Percentiles rank a stretch among this genome's conserved stretches.
These are phyloP conservation scores for Bradysia coprophila DNA, from an alignment of 1,140 invertebrate genomes.

Conservation along the genomic window DNA sequence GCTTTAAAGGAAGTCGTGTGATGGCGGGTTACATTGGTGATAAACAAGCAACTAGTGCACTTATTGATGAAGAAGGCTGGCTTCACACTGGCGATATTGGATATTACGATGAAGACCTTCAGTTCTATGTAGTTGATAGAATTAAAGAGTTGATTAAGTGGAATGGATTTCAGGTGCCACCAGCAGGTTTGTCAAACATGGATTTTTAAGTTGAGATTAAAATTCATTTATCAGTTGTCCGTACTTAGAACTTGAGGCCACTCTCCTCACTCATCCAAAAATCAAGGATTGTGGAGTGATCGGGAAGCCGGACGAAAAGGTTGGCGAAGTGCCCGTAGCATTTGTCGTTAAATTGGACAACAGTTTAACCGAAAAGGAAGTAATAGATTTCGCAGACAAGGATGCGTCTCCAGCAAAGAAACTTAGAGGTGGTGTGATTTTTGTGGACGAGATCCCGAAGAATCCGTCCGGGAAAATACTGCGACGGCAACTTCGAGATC, in stretches of 20 bases:
- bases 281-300: constrained; percentile 57
- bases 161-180: too few species aligned
- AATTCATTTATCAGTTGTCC: constrained; percentile 51
- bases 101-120: too few species aligned
- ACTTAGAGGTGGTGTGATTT: constrained; percentile 40
- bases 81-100: too few species aligned
- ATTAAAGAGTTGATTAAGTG: too few species aligned
- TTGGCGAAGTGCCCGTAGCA: constrained; percentile 46
- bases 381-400: constrained; percentile 26
- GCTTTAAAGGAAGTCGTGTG: constrained; percentile 21
- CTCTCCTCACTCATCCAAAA: constrained; percentile 43
- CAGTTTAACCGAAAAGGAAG: constrained; percentile 21
- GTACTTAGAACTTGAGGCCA: constrained; percentile 59
- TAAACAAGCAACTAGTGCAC: constrained; percentile 26
- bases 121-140: too few species aligned
- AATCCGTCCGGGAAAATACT: constrained; percentile 47
- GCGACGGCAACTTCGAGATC: too few species aligned
- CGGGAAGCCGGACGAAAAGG: constrained; percentile 41
- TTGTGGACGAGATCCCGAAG: too few species aligned
- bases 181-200: constrained; percentile 50
- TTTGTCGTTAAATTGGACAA: constrained; percentile 36
- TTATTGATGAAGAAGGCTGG: constrained; percentile 25
- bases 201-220: constrained; percentile 51
- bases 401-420: constrained; percentile 33
- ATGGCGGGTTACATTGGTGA: constrained; percentile 25